These are phyloP conservation scores for rat (Rattus norvegicus) DNA, from an alignment of 2,113 vertebrate genomes.

Conservation along the genomic window DNA sequence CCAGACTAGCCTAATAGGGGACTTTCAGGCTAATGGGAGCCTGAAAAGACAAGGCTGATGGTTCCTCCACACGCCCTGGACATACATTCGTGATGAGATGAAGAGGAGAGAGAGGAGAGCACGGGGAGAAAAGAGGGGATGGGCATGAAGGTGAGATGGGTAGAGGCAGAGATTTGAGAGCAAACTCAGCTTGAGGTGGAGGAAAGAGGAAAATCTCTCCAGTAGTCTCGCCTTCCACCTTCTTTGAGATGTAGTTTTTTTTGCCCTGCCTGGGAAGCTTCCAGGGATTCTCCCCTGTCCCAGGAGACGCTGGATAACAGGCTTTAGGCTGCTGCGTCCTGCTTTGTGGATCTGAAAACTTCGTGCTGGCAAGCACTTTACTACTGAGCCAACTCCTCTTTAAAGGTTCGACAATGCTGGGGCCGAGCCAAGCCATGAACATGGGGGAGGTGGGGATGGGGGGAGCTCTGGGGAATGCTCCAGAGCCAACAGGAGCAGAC, in stretches of 20 bases:
- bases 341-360: neutral
- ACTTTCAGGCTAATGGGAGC: neutral
- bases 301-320: neutral
- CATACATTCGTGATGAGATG: neutral
- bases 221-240: accelerated
- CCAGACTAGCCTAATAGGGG: neutral
- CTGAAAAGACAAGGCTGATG: neutral
- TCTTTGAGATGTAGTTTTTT: neutral
- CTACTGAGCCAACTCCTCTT: neutral
- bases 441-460: too few species aligned
- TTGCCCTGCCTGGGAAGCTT: neutral
- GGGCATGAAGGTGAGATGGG: neutral
- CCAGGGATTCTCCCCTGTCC: neutral
- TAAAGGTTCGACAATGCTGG: neutral
- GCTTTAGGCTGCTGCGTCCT: neutral
- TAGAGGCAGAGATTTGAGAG: neutral
- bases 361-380: neutral
- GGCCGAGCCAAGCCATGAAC: neutral
- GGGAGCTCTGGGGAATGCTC: neutral
- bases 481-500: neutral
- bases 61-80: neutral
- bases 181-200: neutral
- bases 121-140: neutral
- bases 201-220: neutral
- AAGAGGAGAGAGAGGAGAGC: neutral